phyloP scores from a whole-genome alignment of 2,113 vertebrate species.

The Oryzias celebensis region DNA sequence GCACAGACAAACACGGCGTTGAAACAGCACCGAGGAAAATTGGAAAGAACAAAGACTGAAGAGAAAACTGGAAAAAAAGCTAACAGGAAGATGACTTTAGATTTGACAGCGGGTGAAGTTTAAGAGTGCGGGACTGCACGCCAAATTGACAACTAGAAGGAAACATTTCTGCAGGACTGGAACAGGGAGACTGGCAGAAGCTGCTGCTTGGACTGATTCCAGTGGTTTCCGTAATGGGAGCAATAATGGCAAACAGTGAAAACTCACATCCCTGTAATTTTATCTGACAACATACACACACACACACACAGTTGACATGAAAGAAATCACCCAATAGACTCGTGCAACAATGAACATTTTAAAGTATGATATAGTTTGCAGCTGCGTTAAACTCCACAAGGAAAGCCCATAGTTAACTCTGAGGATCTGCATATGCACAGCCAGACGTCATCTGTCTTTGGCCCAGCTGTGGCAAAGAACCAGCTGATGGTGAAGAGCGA shows the following conservation, averaged over 20 bases:
- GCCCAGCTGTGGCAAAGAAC: slow-evolving; percentile 30
- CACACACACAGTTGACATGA: neutral
- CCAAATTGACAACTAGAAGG: slow-evolving; percentile 64
- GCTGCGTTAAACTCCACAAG: neutral
- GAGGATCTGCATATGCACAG: neutral
- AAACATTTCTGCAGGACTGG: slow-evolving; percentile 21
- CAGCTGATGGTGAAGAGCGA: slow-evolving; percentile 50
- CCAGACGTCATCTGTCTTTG: slow-evolving; percentile 1
- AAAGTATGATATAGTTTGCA: slow-evolving; percentile 11
- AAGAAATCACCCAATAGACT: neutral
- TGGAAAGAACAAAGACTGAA: slow-evolving; percentile 50
- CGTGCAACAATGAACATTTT: slow-evolving; percentile 4
- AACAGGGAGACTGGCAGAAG: slow-evolving; percentile 54
- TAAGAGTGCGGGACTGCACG: slow-evolving; percentile 24
- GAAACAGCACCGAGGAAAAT: slow-evolving; percentile 36
- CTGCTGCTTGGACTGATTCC: slow-evolving; percentile 29
- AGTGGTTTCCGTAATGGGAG: slow-evolving; percentile 49
- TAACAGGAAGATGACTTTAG: slow-evolving; percentile 46
- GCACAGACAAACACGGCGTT: slow-evolving; percentile 60
- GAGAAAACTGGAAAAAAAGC: slow-evolving; percentile 40
- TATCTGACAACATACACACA: neutral
- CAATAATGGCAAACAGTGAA: slow-evolving; percentile 64
- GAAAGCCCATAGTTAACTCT: slow-evolving; percentile 8
- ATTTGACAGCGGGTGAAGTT: too few relatives aligned
- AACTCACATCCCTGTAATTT: slow-evolving; percentile 31